phyloP scores from a whole-genome alignment of 23 tunicate species.

The Aplidium turbinatum region DNA sequence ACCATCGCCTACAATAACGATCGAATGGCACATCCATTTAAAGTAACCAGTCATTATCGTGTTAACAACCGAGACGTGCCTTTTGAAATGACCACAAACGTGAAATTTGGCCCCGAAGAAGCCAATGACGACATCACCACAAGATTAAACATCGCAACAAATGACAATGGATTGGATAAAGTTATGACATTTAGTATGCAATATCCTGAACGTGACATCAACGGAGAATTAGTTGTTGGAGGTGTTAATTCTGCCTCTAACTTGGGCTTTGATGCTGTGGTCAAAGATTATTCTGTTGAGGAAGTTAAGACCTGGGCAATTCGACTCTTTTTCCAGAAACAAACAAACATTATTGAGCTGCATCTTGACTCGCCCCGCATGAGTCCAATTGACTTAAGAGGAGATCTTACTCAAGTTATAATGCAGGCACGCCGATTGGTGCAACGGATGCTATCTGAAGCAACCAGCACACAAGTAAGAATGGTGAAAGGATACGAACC shows the following conservation, averaged over 20 bases:
- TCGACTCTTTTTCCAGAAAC: conserved; percentile 11
- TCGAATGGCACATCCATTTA: conserved; percentile 19
- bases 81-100: conserved; percentile 1
- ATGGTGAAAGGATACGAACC: conserved; percentile 34
- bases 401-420: conserved; percentile 44
- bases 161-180: conserved; percentile 5
- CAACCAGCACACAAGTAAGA: conserved; percentile 13
- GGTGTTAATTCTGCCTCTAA: conserved; percentile 4
- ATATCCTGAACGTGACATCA: conserved; percentile 19
- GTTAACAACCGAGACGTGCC: conserved; percentile 1
- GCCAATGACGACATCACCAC: neutral
- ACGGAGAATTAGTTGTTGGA: conserved; percentile 24
- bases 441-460: conserved; percentile 22
- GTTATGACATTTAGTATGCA: conserved; percentile 16
- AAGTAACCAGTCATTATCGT: conserved; percentile 3
- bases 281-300: conserved; percentile 27
- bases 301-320: conserved; percentile 8
- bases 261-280: conserved; percentile 2
- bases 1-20: conserved; percentile 29
- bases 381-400: conserved; percentile 22
- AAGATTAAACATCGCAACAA: neutral
- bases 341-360: conserved; percentile 33
- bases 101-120: neutral
- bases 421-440: conserved; percentile 34
- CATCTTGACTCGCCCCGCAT: conserved; percentile 33